A percentile compares a stretch with the other conserved stretches of the same genome.
phyloP scores from a whole-genome alignment of 2,113 vertebrate genomes.

The Percina caprodes region DNA sequence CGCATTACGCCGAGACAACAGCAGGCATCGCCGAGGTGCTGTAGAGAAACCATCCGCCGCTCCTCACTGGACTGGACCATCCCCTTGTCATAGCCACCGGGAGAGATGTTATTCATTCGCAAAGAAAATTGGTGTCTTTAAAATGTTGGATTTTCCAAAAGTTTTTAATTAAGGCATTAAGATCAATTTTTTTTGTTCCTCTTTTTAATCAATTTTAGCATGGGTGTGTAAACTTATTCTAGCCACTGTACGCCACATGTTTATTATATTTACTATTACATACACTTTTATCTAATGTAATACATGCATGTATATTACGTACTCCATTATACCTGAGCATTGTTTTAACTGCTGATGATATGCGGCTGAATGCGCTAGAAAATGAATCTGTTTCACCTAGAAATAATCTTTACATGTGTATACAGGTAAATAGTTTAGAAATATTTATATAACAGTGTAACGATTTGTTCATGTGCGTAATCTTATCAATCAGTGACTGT shows the following conservation, averaged over 20 bases:
- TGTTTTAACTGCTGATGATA: not conserved
- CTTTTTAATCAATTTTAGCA: too few species aligned
- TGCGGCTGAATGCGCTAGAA: not conserved
- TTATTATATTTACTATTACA: not conserved
- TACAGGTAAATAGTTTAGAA: not conserved
- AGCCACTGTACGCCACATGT: too few species aligned
- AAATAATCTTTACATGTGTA: not conserved
- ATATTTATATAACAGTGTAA: not conserved
- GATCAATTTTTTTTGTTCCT: too few species aligned
- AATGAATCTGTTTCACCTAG: not conserved
- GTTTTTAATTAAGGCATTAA: too few species aligned
- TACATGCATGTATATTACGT: not conserved
- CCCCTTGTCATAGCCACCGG: conserved; percentile 58
- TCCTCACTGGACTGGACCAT: conserved; percentile 59
- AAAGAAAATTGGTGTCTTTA: too few species aligned
- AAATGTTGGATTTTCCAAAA: too few species aligned
- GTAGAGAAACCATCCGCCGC: conserved; percentile 40
- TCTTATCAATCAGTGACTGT: not conserved
- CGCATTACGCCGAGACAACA: conserved; percentile 16
- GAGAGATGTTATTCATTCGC: conserved; percentile 35
- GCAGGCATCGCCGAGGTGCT: conserved; percentile 34
- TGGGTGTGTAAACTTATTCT: too few species aligned
- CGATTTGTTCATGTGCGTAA: not conserved
- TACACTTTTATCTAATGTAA: not conserved
- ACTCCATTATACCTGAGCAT: not conserved